These are phyloP conservation scores for Tolypeutes matacus DNA, from an alignment of 2,797 vertebrate species.

Conservation along the genomic window DNA sequence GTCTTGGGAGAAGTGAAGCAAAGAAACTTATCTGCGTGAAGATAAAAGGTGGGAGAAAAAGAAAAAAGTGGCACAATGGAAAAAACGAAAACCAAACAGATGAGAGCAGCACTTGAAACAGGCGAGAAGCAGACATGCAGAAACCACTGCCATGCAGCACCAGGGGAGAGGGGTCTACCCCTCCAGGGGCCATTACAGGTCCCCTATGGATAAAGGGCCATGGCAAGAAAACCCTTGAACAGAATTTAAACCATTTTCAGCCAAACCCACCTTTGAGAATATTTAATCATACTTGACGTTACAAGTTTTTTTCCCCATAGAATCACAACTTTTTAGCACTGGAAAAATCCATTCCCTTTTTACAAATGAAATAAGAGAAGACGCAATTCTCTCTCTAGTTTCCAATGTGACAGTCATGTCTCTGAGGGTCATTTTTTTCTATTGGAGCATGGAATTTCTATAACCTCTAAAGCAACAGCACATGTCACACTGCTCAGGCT, in stretches of 20 bases:
- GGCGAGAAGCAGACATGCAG: conserved; percentile 73
- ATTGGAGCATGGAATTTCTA: background rate
- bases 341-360: background rate
- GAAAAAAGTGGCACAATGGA: conserved; percentile 85
- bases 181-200: rapidly evolving
- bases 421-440: background rate
- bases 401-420: background rate
- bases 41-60: conserved; percentile 87
- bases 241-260: background rate
- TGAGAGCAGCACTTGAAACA: conserved; percentile 54
- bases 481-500: background rate
- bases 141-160: conserved; percentile 24
- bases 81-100: conserved; percentile 77
- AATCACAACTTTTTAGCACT: background rate
- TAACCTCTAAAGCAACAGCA: background rate
- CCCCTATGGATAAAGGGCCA: background rate
- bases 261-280: background rate
- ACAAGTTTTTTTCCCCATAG: background rate
- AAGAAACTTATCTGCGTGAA: conserved; percentile 97
- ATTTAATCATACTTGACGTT: background rate
- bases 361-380: background rate
- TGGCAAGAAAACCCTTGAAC: background rate
- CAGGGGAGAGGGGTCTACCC: background rate
- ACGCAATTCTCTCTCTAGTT: background rate
- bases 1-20: conserved; percentile 93